Conservation (phyloP, 2,797 vertebrate genomes). For the Sebastes diploproa region DNA sequence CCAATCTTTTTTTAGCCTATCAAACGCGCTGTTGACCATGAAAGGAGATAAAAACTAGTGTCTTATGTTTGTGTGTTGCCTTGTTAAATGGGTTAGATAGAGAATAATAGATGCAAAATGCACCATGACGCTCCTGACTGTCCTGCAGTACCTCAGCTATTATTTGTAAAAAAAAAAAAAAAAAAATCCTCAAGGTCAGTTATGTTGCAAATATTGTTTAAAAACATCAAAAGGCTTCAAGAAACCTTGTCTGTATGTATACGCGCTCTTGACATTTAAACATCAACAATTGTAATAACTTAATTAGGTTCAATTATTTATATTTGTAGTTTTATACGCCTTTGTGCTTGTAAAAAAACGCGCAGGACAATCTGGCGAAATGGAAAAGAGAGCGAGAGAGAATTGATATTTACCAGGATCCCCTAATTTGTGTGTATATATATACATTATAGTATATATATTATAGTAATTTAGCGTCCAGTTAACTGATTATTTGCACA, state of each 20-base stretch:
- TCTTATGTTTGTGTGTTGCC: slow-evolving; percentile 43
- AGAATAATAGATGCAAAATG: slow-evolving; percentile 46
- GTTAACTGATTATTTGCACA: neutral
- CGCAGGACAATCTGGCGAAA: neutral
- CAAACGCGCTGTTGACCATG: slow-evolving; percentile 57
- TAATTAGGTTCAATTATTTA: neutral
- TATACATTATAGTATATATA: neutral
- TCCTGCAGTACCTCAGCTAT: neutral
- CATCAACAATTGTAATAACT: neutral
- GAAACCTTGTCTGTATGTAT: neutral
- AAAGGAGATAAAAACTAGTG: slow-evolving; percentile 21
- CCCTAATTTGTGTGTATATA: neutral
- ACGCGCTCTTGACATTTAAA: neutral
- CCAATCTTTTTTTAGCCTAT: slow-evolving; percentile 46
- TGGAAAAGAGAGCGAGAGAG: neutral
- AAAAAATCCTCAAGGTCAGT: neutral
- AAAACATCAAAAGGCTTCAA: neutral
- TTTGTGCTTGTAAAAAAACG: slow-evolving; percentile 19
- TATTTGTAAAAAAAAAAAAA: neutral
- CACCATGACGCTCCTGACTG: slow-evolving; percentile 1
- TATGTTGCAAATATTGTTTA: neutral
- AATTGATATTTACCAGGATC: neutral
- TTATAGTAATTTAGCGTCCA: neutral
- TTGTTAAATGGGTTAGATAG: slow-evolving; percentile 38
- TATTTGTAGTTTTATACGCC: neutral